A percentile compares a stretch with the other conserved stretches of the same genome.
These are phyloP conservation scores for Malthinus seriepunctatus DNA, from an alignment of 2,888 invertebrate species.

Conservation along the genomic window DNA sequence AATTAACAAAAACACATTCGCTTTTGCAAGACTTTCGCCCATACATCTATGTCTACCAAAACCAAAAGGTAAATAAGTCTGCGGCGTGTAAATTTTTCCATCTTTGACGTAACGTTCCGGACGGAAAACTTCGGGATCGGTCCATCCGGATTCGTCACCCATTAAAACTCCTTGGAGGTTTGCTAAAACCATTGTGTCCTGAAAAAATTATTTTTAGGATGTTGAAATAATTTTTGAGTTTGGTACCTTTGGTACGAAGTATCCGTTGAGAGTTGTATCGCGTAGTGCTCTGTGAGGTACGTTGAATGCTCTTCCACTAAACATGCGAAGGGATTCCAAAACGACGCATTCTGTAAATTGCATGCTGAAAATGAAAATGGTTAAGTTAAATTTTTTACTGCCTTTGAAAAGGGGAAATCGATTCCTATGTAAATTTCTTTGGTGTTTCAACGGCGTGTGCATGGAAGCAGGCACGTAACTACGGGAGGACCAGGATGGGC, in stretches of 20 bases:
- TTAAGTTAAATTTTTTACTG: background rate
- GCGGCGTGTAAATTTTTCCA: constrained; percentile 62
- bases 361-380: constrained; percentile 60
- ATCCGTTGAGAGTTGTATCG: constrained; percentile 73
- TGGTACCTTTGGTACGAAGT: constrained; percentile 75
- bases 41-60: constrained; percentile 79
- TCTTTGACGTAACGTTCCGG: constrained; percentile 75
- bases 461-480: no score
- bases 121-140: constrained; percentile 70
- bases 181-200: constrained; percentile 81
- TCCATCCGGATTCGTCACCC: constrained; percentile 65
- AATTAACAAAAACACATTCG: constrained; percentile 77
- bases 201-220: constrained; percentile 35
- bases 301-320: constrained; percentile 77
- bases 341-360: constrained; percentile 81
- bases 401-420: background rate
- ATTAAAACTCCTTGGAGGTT: constrained; percentile 75
- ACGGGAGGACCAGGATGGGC: no score
- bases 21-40: constrained; percentile 78
- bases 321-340: constrained; percentile 77
- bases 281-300: constrained; percentile 78
- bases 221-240: background rate
- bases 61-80: constrained; percentile 78
- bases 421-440: no score
- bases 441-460: no score